phyloP scores from a whole-genome alignment of 2,797 vertebrate genomes.

The Pampus argenteus region DNA sequence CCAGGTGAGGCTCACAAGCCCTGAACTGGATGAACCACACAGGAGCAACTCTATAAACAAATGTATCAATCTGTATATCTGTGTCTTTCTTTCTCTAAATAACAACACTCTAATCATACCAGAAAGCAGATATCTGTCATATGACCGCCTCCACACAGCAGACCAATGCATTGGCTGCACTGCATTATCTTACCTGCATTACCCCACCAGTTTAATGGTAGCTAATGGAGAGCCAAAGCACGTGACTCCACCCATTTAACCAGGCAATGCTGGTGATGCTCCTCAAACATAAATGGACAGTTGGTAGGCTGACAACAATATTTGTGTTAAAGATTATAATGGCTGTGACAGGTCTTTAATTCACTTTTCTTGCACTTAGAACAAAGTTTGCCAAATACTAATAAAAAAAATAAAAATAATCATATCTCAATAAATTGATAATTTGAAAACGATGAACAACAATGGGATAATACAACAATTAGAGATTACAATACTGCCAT shows the following conservation, averaged over 20 bases:
- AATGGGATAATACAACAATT: not conserved
- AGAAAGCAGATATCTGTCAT: conserved; percentile 35
- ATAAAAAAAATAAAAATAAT: too few relatives aligned
- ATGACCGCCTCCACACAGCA: conserved; percentile 17
- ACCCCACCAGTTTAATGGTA: conserved; percentile 13
- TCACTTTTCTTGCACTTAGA: not conserved
- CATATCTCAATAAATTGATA: not conserved
- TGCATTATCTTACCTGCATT: conserved; percentile 28
- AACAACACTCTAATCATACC: conserved; percentile 29
- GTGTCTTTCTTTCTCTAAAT: not conserved
- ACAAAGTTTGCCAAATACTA: not conserved
- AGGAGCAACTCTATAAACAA: conserved; percentile 22
- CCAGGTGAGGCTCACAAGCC: conserved; percentile 47
- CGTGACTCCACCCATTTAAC: conserved; percentile 19
- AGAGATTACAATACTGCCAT: not conserved
- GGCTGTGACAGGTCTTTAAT: too few relatives aligned
- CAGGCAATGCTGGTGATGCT: conserved; percentile 1
- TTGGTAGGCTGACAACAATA: conserved; percentile 8
- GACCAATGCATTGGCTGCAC: conserved; percentile 20
- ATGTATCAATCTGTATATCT: conserved; percentile 28
- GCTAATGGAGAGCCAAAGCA: conserved; percentile 41
- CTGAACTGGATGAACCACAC: conserved; percentile 37
- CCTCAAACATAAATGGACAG: not conserved
- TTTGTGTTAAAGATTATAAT: too few relatives aligned
- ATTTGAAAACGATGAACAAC: not conserved